Percentiles rank a stretch among this genome's conserved stretches.
These are phyloP conservation scores for Poeciliopsis turneri DNA, from an alignment of 2,797 vertebrate species.

Conservation along the genomic window DNA sequence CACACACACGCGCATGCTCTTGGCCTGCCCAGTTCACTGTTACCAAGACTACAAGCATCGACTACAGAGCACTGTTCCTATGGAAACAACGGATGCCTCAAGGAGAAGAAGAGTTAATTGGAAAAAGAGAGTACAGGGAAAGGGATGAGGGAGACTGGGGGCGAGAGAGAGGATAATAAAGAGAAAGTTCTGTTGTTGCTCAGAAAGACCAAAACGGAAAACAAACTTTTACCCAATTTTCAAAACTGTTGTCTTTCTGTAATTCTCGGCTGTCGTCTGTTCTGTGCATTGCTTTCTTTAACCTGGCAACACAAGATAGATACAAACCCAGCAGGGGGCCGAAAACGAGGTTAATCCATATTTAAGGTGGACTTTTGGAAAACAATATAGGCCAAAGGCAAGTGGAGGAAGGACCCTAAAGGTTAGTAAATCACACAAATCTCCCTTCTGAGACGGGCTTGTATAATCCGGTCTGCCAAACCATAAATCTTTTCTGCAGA, in stretches of 20 bases:
- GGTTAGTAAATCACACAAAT: constrained; percentile 41
- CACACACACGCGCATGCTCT: constrained; percentile 18
- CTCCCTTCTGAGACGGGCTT: constrained; percentile 22
- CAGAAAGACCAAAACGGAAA: constrained; percentile 22
- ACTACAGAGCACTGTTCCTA: constrained; percentile 82
- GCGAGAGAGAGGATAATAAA: constrained; percentile 50
- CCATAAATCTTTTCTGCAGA: constrained; percentile 4
- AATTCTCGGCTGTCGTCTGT: neutral
- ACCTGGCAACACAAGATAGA: constrained; percentile 15
- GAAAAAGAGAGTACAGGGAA: constrained; percentile 61
- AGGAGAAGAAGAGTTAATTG: constrained; percentile 73
- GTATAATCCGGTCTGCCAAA: neutral
- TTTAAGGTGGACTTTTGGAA: constrained; percentile 32
- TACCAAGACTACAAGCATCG: constrained; percentile 81
- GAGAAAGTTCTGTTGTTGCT: constrained; percentile 26
- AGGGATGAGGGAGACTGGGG: constrained; percentile 57
- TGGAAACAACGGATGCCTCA: constrained; percentile 84
- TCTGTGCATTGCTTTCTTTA: constrained; percentile 18
- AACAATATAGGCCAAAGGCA: constrained; percentile 36
- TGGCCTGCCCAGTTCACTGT: constrained; percentile 63
- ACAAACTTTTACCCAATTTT: constrained; percentile 5
- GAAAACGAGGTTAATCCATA: constrained; percentile 30
- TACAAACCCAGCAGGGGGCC: neutral
- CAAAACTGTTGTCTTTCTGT: neutral
- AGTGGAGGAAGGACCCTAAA: constrained; percentile 23